Evolutionary conservation across 2,113 vertebrate species (phyloP).

Genomic region (Tapirus terrestris): DNA sequence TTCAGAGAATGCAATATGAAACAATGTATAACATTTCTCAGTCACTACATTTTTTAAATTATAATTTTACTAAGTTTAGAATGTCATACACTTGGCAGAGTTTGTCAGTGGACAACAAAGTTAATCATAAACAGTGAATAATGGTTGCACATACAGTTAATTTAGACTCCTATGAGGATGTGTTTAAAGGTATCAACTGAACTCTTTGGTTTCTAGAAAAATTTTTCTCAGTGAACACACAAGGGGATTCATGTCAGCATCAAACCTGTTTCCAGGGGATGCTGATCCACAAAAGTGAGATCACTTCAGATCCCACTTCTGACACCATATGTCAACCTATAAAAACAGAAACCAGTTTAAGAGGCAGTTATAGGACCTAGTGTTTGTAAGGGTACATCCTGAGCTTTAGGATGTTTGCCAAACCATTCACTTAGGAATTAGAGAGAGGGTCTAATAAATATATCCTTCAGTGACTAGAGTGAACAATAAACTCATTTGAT

Average conservation of each 20-base stretch:
- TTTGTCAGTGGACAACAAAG: background rate
- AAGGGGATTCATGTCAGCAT: no score
- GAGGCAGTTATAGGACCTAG: background rate
- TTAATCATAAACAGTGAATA: background rate
- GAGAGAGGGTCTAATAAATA: background rate
- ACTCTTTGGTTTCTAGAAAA: background rate
- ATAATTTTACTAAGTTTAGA: background rate
- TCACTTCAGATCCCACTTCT: no score
- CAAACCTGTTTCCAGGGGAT: no score
- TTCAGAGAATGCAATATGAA: constrained; percentile 11
- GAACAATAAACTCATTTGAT: background rate
- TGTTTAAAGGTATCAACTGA: background rate
- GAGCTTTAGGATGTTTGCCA: background rate
- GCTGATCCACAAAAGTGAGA: no score
- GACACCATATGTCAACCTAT: no score
- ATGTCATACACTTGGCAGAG: background rate
- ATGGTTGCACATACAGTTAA: background rate
- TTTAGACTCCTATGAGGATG: background rate
- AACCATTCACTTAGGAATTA: background rate
- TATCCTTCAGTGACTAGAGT: background rate
- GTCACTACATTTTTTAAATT: background rate
- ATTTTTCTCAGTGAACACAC: background rate
- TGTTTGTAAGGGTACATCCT: background rate
- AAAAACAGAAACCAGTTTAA: no score
- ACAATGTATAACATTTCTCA: background rate